These are phyloP conservation scores for Vipera ursinii DNA, from an alignment of 2,797 vertebrate species.

Conservation along the genomic window DNA sequence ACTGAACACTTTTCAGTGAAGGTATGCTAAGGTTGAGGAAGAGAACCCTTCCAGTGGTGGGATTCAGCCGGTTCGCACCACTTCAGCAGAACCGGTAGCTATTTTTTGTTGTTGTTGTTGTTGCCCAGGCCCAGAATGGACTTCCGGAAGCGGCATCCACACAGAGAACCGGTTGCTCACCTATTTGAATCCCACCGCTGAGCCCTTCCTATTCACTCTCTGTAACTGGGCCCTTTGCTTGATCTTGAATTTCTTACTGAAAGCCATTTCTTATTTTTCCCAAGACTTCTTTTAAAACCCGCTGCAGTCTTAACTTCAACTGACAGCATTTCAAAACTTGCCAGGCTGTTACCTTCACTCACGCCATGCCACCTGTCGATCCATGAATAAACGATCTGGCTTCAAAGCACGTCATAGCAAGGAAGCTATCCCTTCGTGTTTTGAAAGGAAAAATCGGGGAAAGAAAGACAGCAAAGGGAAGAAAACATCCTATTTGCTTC, in stretches of 20 bases:
- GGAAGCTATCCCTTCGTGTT: slow-evolving; percentile 50
- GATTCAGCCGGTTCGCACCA: too few relatives aligned
- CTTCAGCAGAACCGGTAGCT: too few relatives aligned
- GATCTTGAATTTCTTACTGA: slow-evolving; percentile 36
- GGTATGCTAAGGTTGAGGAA: not conserved
- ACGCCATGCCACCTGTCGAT: slow-evolving; percentile 64
- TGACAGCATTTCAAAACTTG: slow-evolving; percentile 60
- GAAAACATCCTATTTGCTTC: slow-evolving; percentile 53
- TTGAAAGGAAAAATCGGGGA: not conserved
- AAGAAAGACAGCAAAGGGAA: not conserved
- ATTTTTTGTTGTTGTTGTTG: too few relatives aligned
- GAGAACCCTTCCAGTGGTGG: not conserved
- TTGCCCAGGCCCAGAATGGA: too few relatives aligned
- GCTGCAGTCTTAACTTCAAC: slow-evolving; percentile 55
- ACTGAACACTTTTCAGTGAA: not conserved
- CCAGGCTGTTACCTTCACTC: slow-evolving; percentile 56
- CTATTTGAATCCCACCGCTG: too few relatives aligned
- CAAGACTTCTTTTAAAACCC: slow-evolving; percentile 58
- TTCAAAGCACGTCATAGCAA: slow-evolving; percentile 60
- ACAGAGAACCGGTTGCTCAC: too few relatives aligned
- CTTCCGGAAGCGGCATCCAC: too few relatives aligned
- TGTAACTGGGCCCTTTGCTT: slow-evolving; percentile 38
- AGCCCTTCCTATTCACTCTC: slow-evolving; percentile 31
- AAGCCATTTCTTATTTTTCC: not conserved
- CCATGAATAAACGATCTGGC: slow-evolving; percentile 67